Conservation (phyloP, 2,888 invertebrate species). For the Ethmia dodecea region DNA sequence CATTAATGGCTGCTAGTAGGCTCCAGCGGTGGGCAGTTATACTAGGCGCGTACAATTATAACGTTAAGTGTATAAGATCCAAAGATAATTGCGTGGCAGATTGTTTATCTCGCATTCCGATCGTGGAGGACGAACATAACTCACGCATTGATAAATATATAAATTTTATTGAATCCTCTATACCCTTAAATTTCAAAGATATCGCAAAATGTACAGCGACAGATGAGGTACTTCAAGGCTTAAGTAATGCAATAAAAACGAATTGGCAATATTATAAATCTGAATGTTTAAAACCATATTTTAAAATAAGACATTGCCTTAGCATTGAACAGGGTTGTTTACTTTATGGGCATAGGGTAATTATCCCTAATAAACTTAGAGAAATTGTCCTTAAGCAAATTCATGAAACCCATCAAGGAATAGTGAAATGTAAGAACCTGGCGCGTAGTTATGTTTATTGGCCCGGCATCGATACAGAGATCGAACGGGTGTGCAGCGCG, state of each 20-base stretch:
- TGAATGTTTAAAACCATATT: neutral
- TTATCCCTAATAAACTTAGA: neutral
- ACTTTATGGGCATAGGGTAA: neutral
- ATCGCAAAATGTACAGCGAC: neutral
- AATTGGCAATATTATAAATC: neutral
- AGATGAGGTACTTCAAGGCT: neutral
- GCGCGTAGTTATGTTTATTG: constrained; percentile 7
- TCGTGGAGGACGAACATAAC: neutral
- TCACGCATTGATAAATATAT: neutral
- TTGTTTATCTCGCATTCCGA: neutral
- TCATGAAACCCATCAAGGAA: constrained; percentile 2
- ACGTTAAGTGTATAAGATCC: neutral
- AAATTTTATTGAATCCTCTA: neutral
- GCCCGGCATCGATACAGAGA: constrained; percentile 9
- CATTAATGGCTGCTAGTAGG: constrained; percentile 2
- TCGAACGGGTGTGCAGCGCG: constrained; percentile 2
- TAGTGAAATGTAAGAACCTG: constrained; percentile 1
- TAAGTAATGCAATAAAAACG: neutral
- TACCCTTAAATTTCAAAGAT: neutral
- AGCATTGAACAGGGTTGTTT: constrained; percentile 3
- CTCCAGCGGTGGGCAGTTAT: constrained; percentile 4
- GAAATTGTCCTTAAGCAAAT: neutral
- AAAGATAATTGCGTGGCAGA: neutral
- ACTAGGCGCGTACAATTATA: constrained; percentile 1
- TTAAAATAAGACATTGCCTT: neutral